phyloP scores from a whole-genome alignment of 1,140 invertebrate genomes.

The Solenopsis fugax region DNA sequence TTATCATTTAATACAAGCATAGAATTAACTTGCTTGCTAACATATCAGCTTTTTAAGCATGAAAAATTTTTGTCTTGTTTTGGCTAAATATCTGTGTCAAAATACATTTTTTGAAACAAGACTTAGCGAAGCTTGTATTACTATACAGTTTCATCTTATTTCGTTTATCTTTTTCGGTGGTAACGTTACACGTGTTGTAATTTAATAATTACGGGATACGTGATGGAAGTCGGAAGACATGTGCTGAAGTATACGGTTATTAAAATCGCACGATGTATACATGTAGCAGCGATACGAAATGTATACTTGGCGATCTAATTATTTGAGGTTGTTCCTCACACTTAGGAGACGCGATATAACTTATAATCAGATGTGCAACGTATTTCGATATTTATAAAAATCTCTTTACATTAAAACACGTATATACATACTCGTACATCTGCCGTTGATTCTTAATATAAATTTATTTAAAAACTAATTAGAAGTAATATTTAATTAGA shows the following conservation, averaged over 20 bases:
- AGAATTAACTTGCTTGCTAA: not conserved
- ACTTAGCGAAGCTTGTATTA: not conserved
- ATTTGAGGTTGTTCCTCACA: slow-evolving; percentile 34
- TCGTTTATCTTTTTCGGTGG: not conserved
- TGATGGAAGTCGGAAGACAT: slow-evolving; percentile 19
- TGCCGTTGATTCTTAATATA: too few relatives aligned
- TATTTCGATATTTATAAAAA: slow-evolving; percentile 21
- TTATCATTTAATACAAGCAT: not conserved
- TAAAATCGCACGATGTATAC: slow-evolving; percentile 46
- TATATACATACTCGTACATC: too few relatives aligned
- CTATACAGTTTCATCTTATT: not conserved
- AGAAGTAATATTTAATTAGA: too few relatives aligned
- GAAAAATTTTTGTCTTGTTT: too few relatives aligned
- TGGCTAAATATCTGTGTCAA: not conserved
- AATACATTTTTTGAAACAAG: not conserved
- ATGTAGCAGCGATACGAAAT: not conserved
- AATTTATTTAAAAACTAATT: too few relatives aligned
- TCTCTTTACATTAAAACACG: not conserved
- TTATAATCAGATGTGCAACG: slow-evolving; percentile 50
- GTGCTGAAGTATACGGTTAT: slow-evolving; percentile 37
- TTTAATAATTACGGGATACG: slow-evolving; percentile 55
- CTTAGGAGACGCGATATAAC: slow-evolving; percentile 7
- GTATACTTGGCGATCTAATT: slow-evolving; percentile 19
- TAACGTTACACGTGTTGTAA: slow-evolving; percentile 48
- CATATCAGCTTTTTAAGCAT: not conserved